Evolutionary conservation across 1,140 invertebrate species (phyloP), one percentile per base, ranked within the genome.

Genomic region (Drosophila nikananu): DNA sequence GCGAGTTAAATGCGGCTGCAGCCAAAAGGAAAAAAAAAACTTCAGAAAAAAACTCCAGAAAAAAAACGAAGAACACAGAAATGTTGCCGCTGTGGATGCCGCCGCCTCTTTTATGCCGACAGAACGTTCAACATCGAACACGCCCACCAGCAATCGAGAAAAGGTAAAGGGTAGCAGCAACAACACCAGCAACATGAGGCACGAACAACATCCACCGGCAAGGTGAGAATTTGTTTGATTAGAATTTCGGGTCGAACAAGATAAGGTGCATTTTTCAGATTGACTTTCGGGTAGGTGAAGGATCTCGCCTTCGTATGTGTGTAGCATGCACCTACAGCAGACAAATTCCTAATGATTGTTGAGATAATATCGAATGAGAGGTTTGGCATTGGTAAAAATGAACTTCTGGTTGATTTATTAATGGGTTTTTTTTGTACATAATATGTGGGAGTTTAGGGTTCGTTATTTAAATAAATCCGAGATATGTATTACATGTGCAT

Each of bases 161-260:
- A 67, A 71, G 67, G 58, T 68, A 81, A 75, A 80, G 77, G 80
- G 72, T 77, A 87, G 73, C 49, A 84, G 15, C 35, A 74, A 35
- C 8, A 42, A 41, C 39, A 41, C 15, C 64, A 51, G 41, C 52
- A 52, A 46, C 67, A 74, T 23, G 52, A 0, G 17, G 17, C 44
- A 57, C 39, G 25, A 42, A 37, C 39, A 46, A 46, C 42, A 73
- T 21, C 62, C 39, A 66, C 49, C 49, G 52, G 39, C 62, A 61
- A 91, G 89, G 87, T 91, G 87, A 91, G 87, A 91, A 91, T 91
- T 89, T 91, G 83, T 84, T 87, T 91, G 87, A 91, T 91, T 91
- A 86, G 86, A 83, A 83, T 80, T 90, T 61, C 42, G 75, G 71
- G 51, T 75, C 51, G 58, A 57, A 65, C 59, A 75, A 64, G 73